phyloP scores from a whole-genome alignment of 2,888 invertebrate genomes.

The Aphidoletes aphidimyza region DNA sequence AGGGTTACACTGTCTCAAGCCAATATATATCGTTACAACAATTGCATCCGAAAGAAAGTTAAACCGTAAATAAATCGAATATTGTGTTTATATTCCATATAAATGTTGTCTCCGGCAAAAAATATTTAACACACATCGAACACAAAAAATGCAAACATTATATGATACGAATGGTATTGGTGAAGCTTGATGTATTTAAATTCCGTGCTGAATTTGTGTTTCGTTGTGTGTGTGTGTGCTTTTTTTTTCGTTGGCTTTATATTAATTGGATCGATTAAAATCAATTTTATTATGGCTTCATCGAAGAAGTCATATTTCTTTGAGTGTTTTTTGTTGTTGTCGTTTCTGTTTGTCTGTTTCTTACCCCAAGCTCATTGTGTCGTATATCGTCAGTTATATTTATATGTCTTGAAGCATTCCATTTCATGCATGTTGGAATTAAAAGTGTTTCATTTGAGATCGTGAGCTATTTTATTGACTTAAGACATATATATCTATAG shows the following conservation, averaged over 20 bases:
- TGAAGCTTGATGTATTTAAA: neutral
- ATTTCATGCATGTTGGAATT: neutral
- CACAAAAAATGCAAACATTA: neutral
- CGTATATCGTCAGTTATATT: neutral
- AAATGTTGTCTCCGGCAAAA: neutral
- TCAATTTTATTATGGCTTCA: conserved; percentile 57
- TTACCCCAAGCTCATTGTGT: neutral
- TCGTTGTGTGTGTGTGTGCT: too few species aligned
- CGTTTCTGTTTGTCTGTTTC: neutral
- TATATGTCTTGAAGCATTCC: neutral
- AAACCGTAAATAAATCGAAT: neutral
- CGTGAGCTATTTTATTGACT: neutral
- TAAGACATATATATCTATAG: neutral
- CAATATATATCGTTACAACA: neutral
- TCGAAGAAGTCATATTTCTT: conserved; percentile 57
- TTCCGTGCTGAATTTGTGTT: neutral
- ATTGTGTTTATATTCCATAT: neutral
- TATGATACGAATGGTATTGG: neutral
- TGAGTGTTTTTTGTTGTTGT: conserved; percentile 8
- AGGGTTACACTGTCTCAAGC: neutral
- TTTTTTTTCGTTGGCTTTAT: neutral
- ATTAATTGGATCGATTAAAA: conserved; percentile 55
- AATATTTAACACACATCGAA: neutral
- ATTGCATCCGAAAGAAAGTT: neutral
- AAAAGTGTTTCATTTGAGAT: neutral